Base-by-base conservation (phyloP, 2,797 vertebrate species). In the Carduelis carduelis region DNA sequence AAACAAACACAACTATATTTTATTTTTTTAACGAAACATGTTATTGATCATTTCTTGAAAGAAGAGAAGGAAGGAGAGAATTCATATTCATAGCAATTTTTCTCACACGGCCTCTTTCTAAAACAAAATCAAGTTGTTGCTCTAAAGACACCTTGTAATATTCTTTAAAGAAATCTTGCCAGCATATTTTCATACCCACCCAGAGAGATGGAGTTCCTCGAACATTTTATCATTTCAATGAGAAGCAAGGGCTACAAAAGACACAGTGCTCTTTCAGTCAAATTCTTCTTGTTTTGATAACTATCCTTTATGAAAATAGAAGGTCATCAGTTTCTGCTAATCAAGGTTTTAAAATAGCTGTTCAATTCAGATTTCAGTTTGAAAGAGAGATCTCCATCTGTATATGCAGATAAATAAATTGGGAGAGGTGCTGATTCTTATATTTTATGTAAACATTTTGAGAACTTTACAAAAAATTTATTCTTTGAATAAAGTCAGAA, bases 251-350 rank as follows among this genome's bases (percentile, higher is more conserved):
- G 66, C 60, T 61, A 79, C 52, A 89, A 95, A 93, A 87, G 74
- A 74, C 44, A 77, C 15, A 66, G 19, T 89, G 65, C 87, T 91
- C 77, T 89, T 95, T 89, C 72, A 83, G 43, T 15, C 32, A 74
- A 75, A 63, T 84, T 93, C 53, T 95, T 93, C 88, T 75, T 95
- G 77, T 94, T 96, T 89, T 66, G 56, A 60, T 61, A 93, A 50
- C 9, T 8, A 35, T 52, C 32, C 46, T 52, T 87, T 63, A 78
- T 5, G 19, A 79, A 60, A 87, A 89, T n/a, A 64, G 65, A 74
- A 83, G 44, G 30, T 70, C 77, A 61, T 91, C 85, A n/a, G 35
- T 89, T 83, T 92, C 80, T 92, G 66, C 87, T 81, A n/a, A 37
- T 84, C 76, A 39, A 35, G 12, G 64, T 66, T 56, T 66, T 72